Base-by-base conservation (phyloP, 2,888 invertebrate genomes). In the Cetonia aurata region DNA sequence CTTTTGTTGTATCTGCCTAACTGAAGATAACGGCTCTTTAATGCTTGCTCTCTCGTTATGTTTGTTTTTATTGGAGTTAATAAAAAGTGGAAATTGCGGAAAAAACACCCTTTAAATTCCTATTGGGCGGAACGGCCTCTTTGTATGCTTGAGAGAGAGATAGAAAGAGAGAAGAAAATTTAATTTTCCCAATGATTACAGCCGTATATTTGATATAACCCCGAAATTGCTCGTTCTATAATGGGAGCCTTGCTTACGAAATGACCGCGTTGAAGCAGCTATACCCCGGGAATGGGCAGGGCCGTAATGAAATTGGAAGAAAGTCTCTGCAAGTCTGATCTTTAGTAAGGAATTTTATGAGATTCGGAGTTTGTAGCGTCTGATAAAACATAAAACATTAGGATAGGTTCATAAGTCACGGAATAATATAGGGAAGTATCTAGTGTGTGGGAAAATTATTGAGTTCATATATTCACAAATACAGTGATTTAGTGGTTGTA, bases 31-130 rank as follows among this genome's bases (percentile, higher is more conserved):
- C 62, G 48, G 31, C 9, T 25, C 13, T 62, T 48, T 62, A 62
- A 62, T 62, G 62, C 33, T 37, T 48, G 62, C 62, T 50, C 37
- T 37, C 13, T 42, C 48, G 48, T 48, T 48, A 48, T 62, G 37
- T 62, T 48, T 48, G 48, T 48, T 62, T 62, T 62, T 62, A 62
- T 62, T 62, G 48, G 15, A 48, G 48, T 48, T 50, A 62, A 62
- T 62, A 62, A 62, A 62, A 62, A 10, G 62, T 42, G 31, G 48
- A 62, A 48, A 62, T 62, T 62, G 59, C 44, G 15, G 42, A 44
- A 59, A 57, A 59, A 59, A 59, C 44, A 59, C 41, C 19, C 25
- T n/a, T 31, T 59, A 59, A 59, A 59, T 44, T 41, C 17, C 25
- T 46, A 33, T 31, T 53, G 25, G 13, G 13, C 25, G 25, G 25